Evolutionary conservation across 2,888 invertebrate genomes (phyloP), one percentile per base, ranked within the genome.

Genomic region (Brachyptera putata): DNA sequence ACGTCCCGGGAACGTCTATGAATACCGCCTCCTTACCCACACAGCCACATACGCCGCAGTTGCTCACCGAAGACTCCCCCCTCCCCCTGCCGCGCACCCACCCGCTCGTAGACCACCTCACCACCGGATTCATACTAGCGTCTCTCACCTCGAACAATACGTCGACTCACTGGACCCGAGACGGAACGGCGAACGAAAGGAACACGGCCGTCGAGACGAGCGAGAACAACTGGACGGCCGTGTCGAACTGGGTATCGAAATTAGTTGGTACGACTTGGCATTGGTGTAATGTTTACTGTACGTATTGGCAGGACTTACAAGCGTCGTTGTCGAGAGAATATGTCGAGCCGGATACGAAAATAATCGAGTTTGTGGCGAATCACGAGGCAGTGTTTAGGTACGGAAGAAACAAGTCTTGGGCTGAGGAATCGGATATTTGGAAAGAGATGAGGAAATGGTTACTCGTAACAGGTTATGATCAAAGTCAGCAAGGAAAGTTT

Each of bases 1-100:
- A 75, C 14, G 57, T 67, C 13, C 67, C 66, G 9, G 65, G 65
- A 49, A 61, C 57, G 30, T 26, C 61, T 2, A 58, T 62, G 1
- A 58, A 39, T 22, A 14, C 57, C 11, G 18, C 21, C 21, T 16
- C 21, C 3, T n/a, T 18, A 4, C 18, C 30, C 11, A 5, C 7
- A 5, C 30, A 30, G 11, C 11, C 53, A 4, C 53, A 21, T 4
- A 53, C 46, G 16, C 25, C 49, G 16, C 21, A 18, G 7, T 22
- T 53, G 53, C 18, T 22, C 16, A 11, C 30, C 22, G 53, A 53
- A 3, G 21, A 34, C 13, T 3, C 53, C 2, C 16, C 34, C 30
- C n/a, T 21, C 1, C 1, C 24, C 21, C 2, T 21, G 4, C 18
- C 13, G 9, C 4, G n/a, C 2, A 22, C 46, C 4, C n/a, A 41